phyloP scores from a whole-genome alignment of 2,113 vertebrate species.

The Chunga burmeisteri region DNA sequence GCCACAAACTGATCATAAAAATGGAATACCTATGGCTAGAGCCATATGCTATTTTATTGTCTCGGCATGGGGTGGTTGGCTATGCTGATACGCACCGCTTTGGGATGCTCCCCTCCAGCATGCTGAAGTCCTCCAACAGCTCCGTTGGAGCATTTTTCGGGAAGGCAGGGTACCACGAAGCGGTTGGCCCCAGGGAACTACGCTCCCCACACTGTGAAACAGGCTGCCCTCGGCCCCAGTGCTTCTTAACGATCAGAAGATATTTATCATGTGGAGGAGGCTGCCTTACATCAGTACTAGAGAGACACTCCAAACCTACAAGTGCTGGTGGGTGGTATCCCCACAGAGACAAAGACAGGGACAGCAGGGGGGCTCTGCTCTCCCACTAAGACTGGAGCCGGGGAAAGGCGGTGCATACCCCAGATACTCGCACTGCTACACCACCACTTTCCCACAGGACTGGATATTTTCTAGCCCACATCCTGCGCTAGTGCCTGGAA shows the following conservation, averaged over 20 bases:
- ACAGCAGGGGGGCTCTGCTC: not conserved
- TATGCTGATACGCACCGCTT: not conserved
- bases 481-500: not conserved
- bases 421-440: not conserved
- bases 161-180: not conserved
- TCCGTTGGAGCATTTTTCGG: not conserved
- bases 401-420: not conserved
- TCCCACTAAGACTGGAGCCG: not conserved
- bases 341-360: not conserved
- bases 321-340: not conserved
- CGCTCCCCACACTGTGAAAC: not conserved
- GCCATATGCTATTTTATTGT: not conserved
- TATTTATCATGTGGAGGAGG: not conserved
- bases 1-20: not conserved
- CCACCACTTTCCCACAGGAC: not conserved
- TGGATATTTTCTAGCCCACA: not conserved
- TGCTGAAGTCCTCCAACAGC: not conserved
- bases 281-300: not conserved
- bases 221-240: not conserved
- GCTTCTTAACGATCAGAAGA: not conserved
- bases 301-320: not conserved
- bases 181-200: not conserved
- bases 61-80: not conserved
- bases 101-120: not conserved
- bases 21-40: not conserved